Evolutionary conservation across 2,113 vertebrate genomes (phyloP), one percentile per base, ranked within the genome.

Genomic region (Noturus placidus): DNA sequence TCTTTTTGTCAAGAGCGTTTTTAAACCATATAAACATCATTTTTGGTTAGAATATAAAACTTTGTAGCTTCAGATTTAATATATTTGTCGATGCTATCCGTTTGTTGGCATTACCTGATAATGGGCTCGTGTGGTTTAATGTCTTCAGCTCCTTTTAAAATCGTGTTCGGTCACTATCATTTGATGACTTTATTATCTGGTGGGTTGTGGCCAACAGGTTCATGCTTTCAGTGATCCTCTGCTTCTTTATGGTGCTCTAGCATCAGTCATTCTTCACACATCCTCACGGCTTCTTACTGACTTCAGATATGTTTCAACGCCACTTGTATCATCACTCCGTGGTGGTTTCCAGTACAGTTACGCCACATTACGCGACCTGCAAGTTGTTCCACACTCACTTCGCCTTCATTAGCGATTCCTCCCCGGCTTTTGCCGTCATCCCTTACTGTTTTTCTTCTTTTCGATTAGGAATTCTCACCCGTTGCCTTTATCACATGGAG

Each of bases 191-290:
- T 46, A 13, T 46, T 38, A n/a, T 22, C 27, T 54, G 25, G 35
- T 19, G 8, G 15, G 38, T 56, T 42, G 4, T 57, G 19, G 30
- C n/a, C 30, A 27, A 35, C 27, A 54, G 25, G 7, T 72, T 38
- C 38, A 46, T 54, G 9, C n/a, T 83, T 74, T 19, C 79, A 82
- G 56, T 33, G 52, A 33, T 82, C 7, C 38, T 15, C 50, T 35
- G 46, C 46, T 76, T 76, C 69, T 76, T 57, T n/a, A 27, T 74
- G 33, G 35, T 50, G 38, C 78, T 61, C 13, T 33, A 27, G 27
- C 27, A 63, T 35, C 86, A 65, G 20, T 70, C 80, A 10, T 63
- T 87, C 42, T 77, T 63, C 22, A 83, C 38, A 52, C 46, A 63
- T 82, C 20, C 46, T 59, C 7, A 25, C 76, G 42, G 57, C 33